phyloP scores from a whole-genome alignment of 1,140 invertebrate genomes.

The Drosophila micromelanica region DNA sequence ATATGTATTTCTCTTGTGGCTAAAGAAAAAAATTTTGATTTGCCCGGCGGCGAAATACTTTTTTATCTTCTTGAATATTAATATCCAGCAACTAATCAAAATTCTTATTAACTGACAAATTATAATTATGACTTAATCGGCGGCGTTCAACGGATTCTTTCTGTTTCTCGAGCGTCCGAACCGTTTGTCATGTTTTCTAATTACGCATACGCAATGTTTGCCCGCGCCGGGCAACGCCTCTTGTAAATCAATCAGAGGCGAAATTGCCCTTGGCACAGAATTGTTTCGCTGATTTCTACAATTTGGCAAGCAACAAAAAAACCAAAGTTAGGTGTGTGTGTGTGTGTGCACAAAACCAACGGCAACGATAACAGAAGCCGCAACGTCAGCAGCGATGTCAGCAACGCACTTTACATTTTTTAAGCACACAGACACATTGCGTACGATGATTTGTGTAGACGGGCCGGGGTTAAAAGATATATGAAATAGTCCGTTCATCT shows the following conservation, averaged over 20 bases:
- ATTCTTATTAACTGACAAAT: slow-evolving; percentile 64
- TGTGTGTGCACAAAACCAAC: slow-evolving; percentile 28
- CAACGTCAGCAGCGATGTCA: slow-evolving; percentile 11
- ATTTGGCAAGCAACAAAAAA: slow-evolving; percentile 37
- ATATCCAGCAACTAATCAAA: slow-evolving; percentile 66
- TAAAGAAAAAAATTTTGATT: background rate
- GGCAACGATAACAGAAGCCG: slow-evolving; percentile 24
- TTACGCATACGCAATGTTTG: slow-evolving; percentile 69
- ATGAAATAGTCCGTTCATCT: slow-evolving; percentile 57
- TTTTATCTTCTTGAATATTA: slow-evolving; percentile 53
- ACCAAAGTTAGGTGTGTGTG: slow-evolving; percentile 29
- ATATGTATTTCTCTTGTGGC: slow-evolving; percentile 11
- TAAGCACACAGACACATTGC: slow-evolving; percentile 57
- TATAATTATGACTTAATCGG: slow-evolving; percentile 79
- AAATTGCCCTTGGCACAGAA: slow-evolving; percentile 75
- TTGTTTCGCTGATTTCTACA: slow-evolving; percentile 29
- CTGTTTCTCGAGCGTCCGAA: slow-evolving; percentile 16
- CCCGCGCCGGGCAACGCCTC: slow-evolving; percentile 31
- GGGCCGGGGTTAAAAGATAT: slow-evolving; percentile 54
- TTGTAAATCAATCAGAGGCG: slow-evolving; percentile 78
- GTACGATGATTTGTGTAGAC: slow-evolving; percentile 77
- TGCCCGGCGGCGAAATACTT: slow-evolving; percentile 37
- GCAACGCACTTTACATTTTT: slow-evolving; percentile 63
- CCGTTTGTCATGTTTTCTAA: slow-evolving; percentile 42
- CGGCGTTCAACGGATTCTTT: slow-evolving; percentile 42